These are phyloP conservation scores for Cylas formicarius DNA, from an alignment of 1,140 invertebrate genomes.

Conservation along the genomic window DNA sequence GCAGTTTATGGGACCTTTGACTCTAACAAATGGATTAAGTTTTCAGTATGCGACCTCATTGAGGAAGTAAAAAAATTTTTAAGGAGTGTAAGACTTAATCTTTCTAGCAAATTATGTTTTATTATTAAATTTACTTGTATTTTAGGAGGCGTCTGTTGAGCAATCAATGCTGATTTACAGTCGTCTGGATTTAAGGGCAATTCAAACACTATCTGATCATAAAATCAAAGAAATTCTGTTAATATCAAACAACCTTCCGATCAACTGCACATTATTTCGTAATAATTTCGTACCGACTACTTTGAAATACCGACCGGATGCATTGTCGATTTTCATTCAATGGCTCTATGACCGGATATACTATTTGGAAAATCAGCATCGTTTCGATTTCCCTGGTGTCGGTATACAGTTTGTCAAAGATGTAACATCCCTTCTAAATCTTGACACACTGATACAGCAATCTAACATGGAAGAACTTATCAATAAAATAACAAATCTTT, in stretches of 20 bases:
- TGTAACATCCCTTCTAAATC: conserved; percentile 22
- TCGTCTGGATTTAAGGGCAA: conserved; percentile 14
- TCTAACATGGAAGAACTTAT: conserved; percentile 11
- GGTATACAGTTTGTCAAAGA: conserved; percentile 27
- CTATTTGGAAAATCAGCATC: conserved; percentile 20
- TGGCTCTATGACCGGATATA: conserved; percentile 25
- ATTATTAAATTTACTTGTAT: neutral
- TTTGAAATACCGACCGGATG: conserved; percentile 19
- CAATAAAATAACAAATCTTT: conserved; percentile 15
- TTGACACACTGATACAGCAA: conserved; percentile 17
- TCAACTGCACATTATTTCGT: neutral
- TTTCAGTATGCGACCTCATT: conserved; percentile 24
- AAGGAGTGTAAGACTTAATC: conserved; percentile 25
- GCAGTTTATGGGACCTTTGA: conserved; percentile 8
- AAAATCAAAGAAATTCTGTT: conserved; percentile 24
- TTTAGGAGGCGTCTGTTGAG: conserved; percentile 25
- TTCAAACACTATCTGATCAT: conserved; percentile 14
- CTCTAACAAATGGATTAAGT: conserved; percentile 22
- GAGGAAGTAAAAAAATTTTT: conserved; percentile 20
- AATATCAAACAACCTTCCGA: conserved; percentile 21
- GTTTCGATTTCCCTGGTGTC: conserved; percentile 26
- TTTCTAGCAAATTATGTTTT: too few relatives aligned
- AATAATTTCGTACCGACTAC: conserved; percentile 27
- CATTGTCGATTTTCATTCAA: conserved; percentile 22
- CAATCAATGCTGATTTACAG: conserved; percentile 26